These are phyloP conservation scores for Motacilla tschutschensis DNA, from an alignment of 2,113 vertebrate genomes.

Conservation along the genomic window DNA sequence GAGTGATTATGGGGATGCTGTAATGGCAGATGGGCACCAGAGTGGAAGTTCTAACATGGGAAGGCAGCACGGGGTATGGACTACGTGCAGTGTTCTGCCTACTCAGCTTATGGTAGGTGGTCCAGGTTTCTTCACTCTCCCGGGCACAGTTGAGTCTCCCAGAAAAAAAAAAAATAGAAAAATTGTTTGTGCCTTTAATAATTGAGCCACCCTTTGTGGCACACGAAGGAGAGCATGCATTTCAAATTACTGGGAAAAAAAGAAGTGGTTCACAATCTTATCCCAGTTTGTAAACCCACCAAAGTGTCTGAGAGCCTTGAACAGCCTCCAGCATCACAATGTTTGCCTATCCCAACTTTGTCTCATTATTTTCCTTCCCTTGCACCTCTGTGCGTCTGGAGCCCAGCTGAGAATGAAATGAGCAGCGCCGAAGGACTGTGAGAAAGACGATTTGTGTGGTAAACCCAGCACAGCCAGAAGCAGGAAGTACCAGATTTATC, in stretches of 20 bases:
- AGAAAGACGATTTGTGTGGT: conserved; percentile 61
- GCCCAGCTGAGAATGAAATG: conserved; percentile 63
- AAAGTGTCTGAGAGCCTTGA: conserved; percentile 49
- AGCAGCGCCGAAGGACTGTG: conserved; percentile 47
- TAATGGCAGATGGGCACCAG: conserved; percentile 10
- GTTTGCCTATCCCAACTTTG: conserved; percentile 46
- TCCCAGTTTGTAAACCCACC: conserved; percentile 56
- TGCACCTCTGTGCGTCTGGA: conserved; percentile 59
- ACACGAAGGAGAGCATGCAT: conserved; percentile 24
- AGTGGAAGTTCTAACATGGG: not conserved
- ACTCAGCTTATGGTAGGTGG: conserved; percentile 43
- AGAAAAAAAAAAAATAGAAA: not conserved
- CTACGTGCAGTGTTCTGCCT: not conserved
- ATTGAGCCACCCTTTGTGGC: conserved; percentile 47
- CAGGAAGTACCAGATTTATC: conserved; percentile 65
- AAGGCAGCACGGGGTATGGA: not conserved
- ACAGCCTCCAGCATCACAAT: conserved; percentile 44
- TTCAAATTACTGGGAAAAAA: conserved; percentile 40
- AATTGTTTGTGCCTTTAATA: conserved; percentile 40
- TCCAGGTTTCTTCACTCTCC: conserved; percentile 36
- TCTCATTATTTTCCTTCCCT: conserved; percentile 48
- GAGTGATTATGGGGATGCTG: not conserved
- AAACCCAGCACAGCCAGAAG: conserved; percentile 64
- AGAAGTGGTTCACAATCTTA: conserved; percentile 39
- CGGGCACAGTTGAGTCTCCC: not conserved